These are phyloP conservation scores for Cavia porcellus DNA, from an alignment of 2,113 vertebrate species.

Conservation along the genomic window DNA sequence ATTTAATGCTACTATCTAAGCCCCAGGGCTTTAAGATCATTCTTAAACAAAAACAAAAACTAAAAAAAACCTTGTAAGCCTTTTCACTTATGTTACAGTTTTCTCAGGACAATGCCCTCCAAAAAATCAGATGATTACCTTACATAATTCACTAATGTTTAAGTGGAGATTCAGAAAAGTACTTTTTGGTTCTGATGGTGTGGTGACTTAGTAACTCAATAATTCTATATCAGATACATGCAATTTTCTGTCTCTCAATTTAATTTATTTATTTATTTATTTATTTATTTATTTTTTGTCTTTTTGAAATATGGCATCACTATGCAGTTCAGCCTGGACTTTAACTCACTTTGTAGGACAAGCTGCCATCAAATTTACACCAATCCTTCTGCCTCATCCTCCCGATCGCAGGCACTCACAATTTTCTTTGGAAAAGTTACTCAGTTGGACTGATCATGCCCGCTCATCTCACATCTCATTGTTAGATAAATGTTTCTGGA, in stretches of 20 bases:
- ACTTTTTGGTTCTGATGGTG: not conserved
- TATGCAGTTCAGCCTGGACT: not conserved
- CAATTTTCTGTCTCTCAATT: not conserved
- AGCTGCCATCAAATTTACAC: not conserved
- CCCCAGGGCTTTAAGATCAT: too few species aligned
- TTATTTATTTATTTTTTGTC: not conserved
- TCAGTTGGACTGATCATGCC: not conserved
- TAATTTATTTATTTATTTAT: not conserved
- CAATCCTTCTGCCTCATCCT: not conserved
- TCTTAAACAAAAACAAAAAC: not conserved
- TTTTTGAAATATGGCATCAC: not conserved
- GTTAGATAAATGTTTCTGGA: not conserved
- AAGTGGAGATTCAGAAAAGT: not conserved
- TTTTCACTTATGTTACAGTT: not conserved
- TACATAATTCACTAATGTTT: not conserved
- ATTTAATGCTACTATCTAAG: too few species aligned
- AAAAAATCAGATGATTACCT: not conserved
- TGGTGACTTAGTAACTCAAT: not conserved
- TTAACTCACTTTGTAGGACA: not conserved
- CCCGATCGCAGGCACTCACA: not conserved
- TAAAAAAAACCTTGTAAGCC: not conserved
- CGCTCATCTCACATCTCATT: rapidly evolving
- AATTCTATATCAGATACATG: not conserved
- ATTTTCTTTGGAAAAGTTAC: not conserved
- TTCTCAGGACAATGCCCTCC: not conserved